Conservation (phyloP, 1,140 invertebrate species). For the Pemphigus obesinymphae region DNA sequence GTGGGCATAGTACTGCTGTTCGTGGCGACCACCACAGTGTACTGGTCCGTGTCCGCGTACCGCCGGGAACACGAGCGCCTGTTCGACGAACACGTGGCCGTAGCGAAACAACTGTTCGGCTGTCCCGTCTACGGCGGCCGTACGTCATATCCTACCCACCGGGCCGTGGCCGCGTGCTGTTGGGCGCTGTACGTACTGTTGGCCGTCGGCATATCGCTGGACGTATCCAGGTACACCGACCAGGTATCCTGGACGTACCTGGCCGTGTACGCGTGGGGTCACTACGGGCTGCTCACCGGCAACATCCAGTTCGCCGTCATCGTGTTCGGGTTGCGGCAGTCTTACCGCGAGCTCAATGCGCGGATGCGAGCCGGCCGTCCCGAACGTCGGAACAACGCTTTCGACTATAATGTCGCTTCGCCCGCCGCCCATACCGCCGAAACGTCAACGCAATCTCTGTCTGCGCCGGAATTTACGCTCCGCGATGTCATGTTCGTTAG, state of each 20-base stretch:
- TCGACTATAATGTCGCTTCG: background rate
- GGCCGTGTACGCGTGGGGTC: background rate
- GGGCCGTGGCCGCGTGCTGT: background rate
- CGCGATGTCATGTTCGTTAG: background rate
- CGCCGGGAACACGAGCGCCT: background rate
- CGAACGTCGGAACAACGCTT: background rate
- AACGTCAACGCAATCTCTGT: background rate
- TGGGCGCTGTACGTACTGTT: background rate
- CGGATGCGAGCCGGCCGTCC: background rate
- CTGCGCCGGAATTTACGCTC: background rate
- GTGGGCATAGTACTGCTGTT: background rate
- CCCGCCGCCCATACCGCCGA: too few relatives aligned
- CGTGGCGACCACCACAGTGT: background rate
- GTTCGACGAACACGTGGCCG: background rate
- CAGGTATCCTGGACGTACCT: background rate
- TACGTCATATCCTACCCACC: background rate
- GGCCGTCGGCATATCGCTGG: background rate
- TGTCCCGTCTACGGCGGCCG: too few relatives aligned
- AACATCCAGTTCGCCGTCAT: conserved; percentile 12
- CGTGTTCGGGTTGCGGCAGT: background rate
- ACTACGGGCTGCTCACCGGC: background rate
- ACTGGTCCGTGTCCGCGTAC: background rate
- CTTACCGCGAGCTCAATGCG: background rate
- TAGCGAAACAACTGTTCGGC: background rate
- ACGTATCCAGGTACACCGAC: background rate